Evolutionary conservation across 2,888 invertebrate species (phyloP).

Genomic region (Parnassius smintheus): DNA sequence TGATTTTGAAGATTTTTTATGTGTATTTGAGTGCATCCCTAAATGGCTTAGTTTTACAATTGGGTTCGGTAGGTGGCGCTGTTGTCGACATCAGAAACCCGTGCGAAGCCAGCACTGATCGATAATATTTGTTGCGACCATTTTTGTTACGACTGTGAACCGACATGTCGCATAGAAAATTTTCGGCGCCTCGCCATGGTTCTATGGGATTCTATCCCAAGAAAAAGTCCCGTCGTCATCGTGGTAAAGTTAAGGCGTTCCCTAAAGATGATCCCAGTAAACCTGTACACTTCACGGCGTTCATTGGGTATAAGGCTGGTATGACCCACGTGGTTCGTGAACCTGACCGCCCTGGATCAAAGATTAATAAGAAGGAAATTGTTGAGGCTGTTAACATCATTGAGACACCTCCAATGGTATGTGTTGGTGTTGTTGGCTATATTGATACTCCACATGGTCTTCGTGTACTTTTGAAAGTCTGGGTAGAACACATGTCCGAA

Average conservation of each 20-base stretch:
- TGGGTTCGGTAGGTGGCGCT: too few species aligned
- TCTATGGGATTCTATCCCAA: slow-evolving; percentile 99
- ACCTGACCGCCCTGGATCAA: slow-evolving; percentile 98
- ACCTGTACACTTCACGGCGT: slow-evolving; percentile 98
- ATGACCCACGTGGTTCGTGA: slow-evolving; percentile 99
- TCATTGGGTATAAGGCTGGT: slow-evolving; percentile 99
- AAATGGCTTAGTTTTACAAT: too few species aligned
- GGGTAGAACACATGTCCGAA: slow-evolving; percentile 99
- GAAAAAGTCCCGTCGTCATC: slow-evolving; percentile 97
- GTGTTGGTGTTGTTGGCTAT: slow-evolving; percentile 98
- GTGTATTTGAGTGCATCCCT: too few species aligned
- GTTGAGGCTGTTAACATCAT: slow-evolving; percentile 99
- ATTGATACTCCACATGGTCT: slow-evolving; percentile 99
- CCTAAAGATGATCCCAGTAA: slow-evolving; percentile 98
- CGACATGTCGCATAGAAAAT: slow-evolving; percentile 96
- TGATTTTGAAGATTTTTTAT: too few species aligned
- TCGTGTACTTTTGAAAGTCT: slow-evolving; percentile 96
- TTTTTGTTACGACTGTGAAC: slow-evolving; percentile 69
- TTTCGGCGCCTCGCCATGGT: slow-evolving; percentile 99
- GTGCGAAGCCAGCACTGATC: too few species aligned
- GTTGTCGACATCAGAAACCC: too few species aligned
- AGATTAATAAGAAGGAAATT: slow-evolving; percentile 99
- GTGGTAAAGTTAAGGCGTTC: slow-evolving; percentile 99
- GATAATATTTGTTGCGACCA: too few species aligned
- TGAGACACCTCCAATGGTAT: slow-evolving; percentile 98